A percentile compares a stretch with the other conserved stretches of the same genome.
Conservation (phyloP, 1,140 invertebrate species). For the Vollenhovia emeryi region DNA sequence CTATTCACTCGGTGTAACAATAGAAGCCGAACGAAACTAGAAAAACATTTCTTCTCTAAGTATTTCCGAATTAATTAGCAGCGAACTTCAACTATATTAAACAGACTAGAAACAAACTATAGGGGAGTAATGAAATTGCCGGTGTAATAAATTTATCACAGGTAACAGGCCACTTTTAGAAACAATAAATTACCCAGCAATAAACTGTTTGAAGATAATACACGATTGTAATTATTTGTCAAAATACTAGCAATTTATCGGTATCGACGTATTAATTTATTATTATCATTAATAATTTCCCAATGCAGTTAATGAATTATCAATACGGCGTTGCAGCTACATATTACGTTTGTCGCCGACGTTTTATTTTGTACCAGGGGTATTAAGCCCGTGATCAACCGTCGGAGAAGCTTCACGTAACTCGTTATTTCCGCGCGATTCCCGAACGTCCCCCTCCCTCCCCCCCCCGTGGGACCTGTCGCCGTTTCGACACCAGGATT, state of each 20-base stretch:
- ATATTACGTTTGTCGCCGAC: background rate
- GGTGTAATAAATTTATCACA: slow-evolving; percentile 1
- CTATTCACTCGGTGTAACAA: background rate
- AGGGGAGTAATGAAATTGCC: background rate
- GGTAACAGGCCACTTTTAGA: background rate
- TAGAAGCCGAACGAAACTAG: background rate
- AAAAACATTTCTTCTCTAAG: background rate
- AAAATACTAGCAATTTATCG: slow-evolving; percentile 25
- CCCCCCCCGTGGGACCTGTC: background rate
- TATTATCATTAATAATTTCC: background rate
- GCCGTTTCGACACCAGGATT: background rate
- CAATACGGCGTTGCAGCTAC: background rate
- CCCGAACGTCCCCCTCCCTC: background rate
- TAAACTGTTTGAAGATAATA: background rate
- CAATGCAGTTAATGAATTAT: background rate
- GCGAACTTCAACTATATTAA: background rate
- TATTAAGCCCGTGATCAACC: background rate
- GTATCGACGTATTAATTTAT: background rate
- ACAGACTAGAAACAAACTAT: background rate
- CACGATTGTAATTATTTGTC: slow-evolving; percentile 28
- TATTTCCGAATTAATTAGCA: background rate
- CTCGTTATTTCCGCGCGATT: background rate
- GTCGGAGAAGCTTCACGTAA: background rate
- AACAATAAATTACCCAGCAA: slow-evolving; percentile 4
- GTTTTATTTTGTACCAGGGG: background rate